Evolutionary conservation across 2,113 vertebrate genomes (phyloP).

Genomic region (Hypocryptadius cinnamomeus): DNA sequence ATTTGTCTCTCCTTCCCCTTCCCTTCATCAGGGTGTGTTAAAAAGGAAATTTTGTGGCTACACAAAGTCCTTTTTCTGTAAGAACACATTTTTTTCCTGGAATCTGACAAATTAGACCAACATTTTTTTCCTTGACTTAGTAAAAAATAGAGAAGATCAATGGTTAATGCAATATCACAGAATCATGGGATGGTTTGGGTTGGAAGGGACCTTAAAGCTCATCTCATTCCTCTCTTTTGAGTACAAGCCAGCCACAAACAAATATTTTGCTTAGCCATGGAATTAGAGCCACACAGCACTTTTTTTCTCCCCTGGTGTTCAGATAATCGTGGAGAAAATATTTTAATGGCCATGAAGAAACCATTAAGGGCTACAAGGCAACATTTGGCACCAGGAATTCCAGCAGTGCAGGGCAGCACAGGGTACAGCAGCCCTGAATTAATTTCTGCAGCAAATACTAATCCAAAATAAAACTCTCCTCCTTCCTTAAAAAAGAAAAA

Average conservation of each 20-base stretch:
- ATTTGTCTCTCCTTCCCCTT: neutral
- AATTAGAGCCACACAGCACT: neutral
- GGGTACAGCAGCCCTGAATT: neutral
- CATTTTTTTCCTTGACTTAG: neutral
- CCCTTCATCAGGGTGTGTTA: neutral
- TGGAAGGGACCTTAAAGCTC: neutral
- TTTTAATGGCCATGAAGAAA: neutral
- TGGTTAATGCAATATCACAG: neutral
- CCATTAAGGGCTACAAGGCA: neutral
- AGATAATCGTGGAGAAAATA: neutral
- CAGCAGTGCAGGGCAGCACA: neutral
- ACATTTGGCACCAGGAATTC: neutral
- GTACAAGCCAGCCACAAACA: neutral
- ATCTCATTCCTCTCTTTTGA: neutral
- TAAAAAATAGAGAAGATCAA: neutral
- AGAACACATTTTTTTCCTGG: neutral
- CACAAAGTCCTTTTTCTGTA: neutral
- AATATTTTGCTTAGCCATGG: neutral
- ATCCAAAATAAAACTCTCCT: neutral
- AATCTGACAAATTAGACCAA: neutral
- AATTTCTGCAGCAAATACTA: neutral
- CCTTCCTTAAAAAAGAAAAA: neutral
- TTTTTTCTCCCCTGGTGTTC: neutral
- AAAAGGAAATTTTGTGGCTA: neutral
- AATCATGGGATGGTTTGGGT: neutral